Evolutionary conservation across 2,888 invertebrate species (phyloP).

Genomic region (Cremastobaeus sp.): DNA sequence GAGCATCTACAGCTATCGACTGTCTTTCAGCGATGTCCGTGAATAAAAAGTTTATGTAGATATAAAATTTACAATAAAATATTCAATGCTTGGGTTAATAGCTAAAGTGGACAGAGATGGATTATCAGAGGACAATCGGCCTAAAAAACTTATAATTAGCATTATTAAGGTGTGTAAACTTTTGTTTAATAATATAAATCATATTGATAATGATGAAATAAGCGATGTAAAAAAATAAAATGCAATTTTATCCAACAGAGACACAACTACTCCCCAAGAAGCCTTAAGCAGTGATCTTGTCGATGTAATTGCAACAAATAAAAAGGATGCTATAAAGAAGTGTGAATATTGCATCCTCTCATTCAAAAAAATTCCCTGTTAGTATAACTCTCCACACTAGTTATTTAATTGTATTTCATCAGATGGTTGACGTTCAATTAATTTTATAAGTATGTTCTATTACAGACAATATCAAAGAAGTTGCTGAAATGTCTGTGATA

Average conservation of each 20-base stretch:
- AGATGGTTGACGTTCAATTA: not conserved
- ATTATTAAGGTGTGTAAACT: slow-evolving; percentile 79
- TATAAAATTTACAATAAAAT: slow-evolving; percentile 88
- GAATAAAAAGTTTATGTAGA: slow-evolving; percentile 91
- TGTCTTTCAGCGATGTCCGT: slow-evolving; percentile 87
- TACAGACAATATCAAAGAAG: slow-evolving; percentile 76
- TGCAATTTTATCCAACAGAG: too few species aligned
- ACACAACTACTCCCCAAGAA: slow-evolving; percentile 85
- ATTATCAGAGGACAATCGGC: slow-evolving; percentile 78
- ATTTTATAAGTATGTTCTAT: not conserved
- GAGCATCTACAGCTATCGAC: slow-evolving; percentile 82
- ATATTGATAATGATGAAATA: too few species aligned
- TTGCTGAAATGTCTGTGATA: slow-evolving; percentile 77
- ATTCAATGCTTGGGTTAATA: slow-evolving; percentile 89
- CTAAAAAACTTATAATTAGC: slow-evolving; percentile 86
- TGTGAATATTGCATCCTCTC: slow-evolving; percentile 83
- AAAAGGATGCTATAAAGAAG: slow-evolving; percentile 84
- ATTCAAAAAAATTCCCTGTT: slow-evolving; percentile 83
- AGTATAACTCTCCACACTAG: too few species aligned
- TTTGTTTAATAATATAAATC: too few species aligned
- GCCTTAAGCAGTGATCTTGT: slow-evolving; percentile 87
- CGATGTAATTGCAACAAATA: slow-evolving; percentile 85
- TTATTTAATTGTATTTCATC: too few species aligned
- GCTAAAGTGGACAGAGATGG: slow-evolving; percentile 82
- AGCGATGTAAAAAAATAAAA: too few species aligned